Evolutionary conservation across 2,797 vertebrate genomes (phyloP).

Genomic region (Galago senegalensis): DNA sequence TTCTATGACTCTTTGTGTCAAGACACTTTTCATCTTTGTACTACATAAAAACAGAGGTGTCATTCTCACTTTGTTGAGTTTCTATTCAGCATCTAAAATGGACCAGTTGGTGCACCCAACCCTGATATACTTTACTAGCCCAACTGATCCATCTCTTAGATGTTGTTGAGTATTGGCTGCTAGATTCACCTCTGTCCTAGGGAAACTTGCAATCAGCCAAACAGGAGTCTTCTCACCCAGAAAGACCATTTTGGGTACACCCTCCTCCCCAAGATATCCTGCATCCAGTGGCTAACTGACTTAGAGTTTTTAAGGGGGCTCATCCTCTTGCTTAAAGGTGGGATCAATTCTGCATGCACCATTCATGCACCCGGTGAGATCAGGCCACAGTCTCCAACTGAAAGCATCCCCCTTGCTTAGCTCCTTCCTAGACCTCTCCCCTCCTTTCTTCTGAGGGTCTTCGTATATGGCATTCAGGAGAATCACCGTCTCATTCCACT

Average conservation of each 20-base stretch:
- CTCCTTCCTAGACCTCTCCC: neutral
- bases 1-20: neutral
- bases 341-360: neutral
- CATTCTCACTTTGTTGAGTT: neutral
- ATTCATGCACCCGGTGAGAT: neutral
- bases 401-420: neutral
- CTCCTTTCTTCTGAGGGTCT: neutral
- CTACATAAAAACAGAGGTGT: neutral
- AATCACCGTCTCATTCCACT: neutral
- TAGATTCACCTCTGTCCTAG: neutral
- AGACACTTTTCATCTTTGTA: neutral
- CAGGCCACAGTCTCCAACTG: neutral
- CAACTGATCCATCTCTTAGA: neutral
- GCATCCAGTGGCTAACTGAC: neutral
- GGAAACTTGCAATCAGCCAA: neutral
- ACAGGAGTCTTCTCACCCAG: neutral
- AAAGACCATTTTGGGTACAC: neutral
- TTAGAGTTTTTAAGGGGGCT: neutral
- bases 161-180: neutral
- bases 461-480: neutral
- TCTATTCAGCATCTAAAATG: neutral
- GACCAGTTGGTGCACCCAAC: accelerated
- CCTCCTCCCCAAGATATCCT: neutral
- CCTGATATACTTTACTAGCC: neutral
- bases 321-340: neutral